Evolutionary conservation across 2,113 vertebrate species (phyloP).

Genomic region (Gymnocephalus cernua): DNA sequence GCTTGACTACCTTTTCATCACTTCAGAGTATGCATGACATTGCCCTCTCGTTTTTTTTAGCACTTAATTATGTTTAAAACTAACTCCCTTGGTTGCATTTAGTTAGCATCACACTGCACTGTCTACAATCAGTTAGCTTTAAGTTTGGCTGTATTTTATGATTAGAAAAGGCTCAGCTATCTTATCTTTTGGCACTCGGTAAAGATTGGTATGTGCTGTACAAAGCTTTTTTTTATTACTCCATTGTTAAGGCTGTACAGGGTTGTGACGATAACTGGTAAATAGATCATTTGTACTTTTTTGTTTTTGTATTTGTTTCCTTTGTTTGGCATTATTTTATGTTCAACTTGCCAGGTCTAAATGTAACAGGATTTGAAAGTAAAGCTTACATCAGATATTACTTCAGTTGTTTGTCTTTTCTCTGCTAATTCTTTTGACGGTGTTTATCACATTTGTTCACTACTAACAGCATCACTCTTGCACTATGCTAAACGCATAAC

Average conservation of each 20-base stretch:
- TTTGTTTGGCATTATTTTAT: constrained; percentile 89
- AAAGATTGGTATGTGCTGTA: constrained; percentile 97
- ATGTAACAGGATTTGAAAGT: constrained; percentile 99
- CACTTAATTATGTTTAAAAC: constrained; percentile 82
- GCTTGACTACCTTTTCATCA: constrained; percentile 89
- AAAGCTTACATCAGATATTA: constrained; percentile 97
- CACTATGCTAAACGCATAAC: background rate
- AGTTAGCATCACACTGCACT: constrained; percentile 86
- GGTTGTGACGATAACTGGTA: constrained; percentile 99
- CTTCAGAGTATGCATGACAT: constrained; percentile 91
- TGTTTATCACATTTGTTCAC: background rate
- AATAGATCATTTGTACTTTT: constrained; percentile 88
- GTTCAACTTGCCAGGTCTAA: constrained; percentile 99
- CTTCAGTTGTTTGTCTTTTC: constrained; percentile 52
- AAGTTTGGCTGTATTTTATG: constrained; percentile 88
- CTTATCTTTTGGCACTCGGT: constrained; percentile 87
- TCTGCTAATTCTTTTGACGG: background rate
- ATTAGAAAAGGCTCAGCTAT: constrained; percentile 85
- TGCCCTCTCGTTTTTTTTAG: constrained; percentile 78
- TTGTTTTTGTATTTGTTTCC: constrained; percentile 81
- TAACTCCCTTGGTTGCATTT: constrained; percentile 82
- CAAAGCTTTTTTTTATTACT: constrained; percentile 98
- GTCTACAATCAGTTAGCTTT: constrained; percentile 85
- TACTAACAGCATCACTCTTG: background rate
- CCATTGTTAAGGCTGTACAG: constrained; percentile 97